Base-by-base conservation (phyloP, 30 jellyfish, hydroid and myxozoan species). In the Pseudorhiza aurosa region DNA sequence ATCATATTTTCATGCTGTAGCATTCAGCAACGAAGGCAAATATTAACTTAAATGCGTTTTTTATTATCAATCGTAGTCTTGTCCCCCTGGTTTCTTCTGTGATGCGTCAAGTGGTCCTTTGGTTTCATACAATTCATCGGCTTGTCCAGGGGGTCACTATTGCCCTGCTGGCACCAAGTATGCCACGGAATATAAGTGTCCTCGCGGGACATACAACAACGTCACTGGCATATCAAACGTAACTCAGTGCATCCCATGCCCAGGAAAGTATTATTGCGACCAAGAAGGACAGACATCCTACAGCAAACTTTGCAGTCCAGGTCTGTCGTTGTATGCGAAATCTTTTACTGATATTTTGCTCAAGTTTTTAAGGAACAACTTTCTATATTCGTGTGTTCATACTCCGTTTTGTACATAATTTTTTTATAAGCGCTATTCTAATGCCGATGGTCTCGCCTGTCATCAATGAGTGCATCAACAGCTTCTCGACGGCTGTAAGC, bases 81-180 rank as follows among this genome's bases (percentile, higher is more conserved):
- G 99, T 83, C 99, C 99, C 10, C 81, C 95, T 56, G 99, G 99
- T 8, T 94, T 65, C 74, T 94, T 37, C 82, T 94, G 99, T 58
- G 97, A 82, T 82, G 95, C 85, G 28, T 63, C 88, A 14, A 37
- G 51, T 11, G 81, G 80, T 35, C 93, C 99, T 1, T 47, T 94
- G 63, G 86, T 75, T 12, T 35, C 82, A 15, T 94, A 32, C 90
- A 82, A 59, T 45, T 40, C 72, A 35, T 74, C 87, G 6, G 37
- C 64, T 27, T 94, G 99, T 78, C 99, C 97, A 5, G 80, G 58
- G 35, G 99, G 99, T 45, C 94, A 82, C 87, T 94, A 81, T 76
- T 94, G 99, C 68, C 96, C 95, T 31, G 72, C 79, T 35, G 97
- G 97, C 6, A 94, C 99, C 26, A 63, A 77, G 46, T 87, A 72